Evolutionary conservation across 2,797 vertebrate species (phyloP).

Genomic region (Fratercula arctica): DNA sequence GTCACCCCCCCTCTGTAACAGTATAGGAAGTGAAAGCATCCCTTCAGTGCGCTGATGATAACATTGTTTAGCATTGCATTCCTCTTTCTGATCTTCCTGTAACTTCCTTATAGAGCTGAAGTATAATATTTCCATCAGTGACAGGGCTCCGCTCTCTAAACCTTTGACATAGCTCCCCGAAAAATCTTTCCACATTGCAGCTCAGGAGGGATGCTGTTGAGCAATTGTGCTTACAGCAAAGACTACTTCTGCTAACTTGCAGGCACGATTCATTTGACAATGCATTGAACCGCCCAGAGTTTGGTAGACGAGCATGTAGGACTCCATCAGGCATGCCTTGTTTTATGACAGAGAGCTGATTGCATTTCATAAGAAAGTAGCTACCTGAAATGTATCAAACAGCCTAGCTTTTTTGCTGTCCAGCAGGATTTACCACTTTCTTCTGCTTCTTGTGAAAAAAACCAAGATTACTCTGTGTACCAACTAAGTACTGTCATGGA

Average conservation of each 20-base stretch:
- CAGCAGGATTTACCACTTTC: background rate
- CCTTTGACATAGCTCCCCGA: background rate
- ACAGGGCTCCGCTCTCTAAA: background rate
- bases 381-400: background rate
- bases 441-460: background rate
- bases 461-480: background rate
- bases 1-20: background rate
- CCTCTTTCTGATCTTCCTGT: conserved; percentile 5
- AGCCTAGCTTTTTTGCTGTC: background rate
- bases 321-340: background rate
- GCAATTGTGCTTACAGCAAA: background rate
- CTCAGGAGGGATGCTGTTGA: background rate
- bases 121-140: background rate
- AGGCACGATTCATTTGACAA: background rate
- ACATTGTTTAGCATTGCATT: conserved; percentile 48
- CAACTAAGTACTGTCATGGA: background rate
- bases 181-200: background rate
- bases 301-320: background rate
- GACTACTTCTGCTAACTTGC: background rate
- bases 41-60: conserved; percentile 27
- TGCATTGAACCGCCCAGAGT: background rate
- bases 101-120: background rate
- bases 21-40: conserved; percentile 47
- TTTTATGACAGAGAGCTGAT: background rate
- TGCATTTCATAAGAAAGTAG: background rate